Base-by-base conservation (phyloP, 2,113 vertebrate species). In the Rhynchomys soricoides region DNA sequence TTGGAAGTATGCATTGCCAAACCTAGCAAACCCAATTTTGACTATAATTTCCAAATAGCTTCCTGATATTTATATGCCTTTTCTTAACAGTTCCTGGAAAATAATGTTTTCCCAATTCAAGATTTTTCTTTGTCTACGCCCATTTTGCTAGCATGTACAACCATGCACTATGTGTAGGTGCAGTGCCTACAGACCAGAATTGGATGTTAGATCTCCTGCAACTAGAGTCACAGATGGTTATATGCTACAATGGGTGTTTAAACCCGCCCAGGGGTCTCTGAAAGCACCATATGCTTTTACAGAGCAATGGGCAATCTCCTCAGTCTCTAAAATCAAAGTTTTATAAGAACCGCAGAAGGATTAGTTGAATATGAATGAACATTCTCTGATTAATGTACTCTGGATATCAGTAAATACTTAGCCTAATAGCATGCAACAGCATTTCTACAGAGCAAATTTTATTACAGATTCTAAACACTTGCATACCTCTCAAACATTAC, bases 401-500 rank as follows among this genome's bases (percentile, higher is more conserved):
- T 29, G 34, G 26, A 78, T 40, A 93, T 96, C 55, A 93, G n/a
- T 89, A 93, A 96, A 95, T n/a, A 93, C 87, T 78, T 85, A 71
- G 89, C 73, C 93, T 90, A 92, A 86, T 45, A 59, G 91, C 81
- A 73, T 78, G n/a, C 3, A 94, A 64, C 45, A 94, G 64, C 70
- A 85, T 95, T 95, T 95, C 75, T 89, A 79, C 4, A 91, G 59
- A 92, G 22, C 64, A 96, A 17, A 45, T 93, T 96, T 96, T 82
- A 89, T 26, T 85, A 3, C 75, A 93, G 93, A 75, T 16, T 17
- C 19, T 94, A 55, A 92, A 82, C 50, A 64, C 45, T 4, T 29
- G 40, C 94, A 22, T 74, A 22, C 64, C 37, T 90, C 52, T 89
- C 74, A 64, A 37, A 34, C 37, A 73, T 37, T n/a, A 74, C 50